Percentiles rank a stretch among this genome's conserved stretches.
Evolutionary conservation across 2,888 invertebrate genomes (phyloP).

Genomic region (Agrotis exclamationis): DNA sequence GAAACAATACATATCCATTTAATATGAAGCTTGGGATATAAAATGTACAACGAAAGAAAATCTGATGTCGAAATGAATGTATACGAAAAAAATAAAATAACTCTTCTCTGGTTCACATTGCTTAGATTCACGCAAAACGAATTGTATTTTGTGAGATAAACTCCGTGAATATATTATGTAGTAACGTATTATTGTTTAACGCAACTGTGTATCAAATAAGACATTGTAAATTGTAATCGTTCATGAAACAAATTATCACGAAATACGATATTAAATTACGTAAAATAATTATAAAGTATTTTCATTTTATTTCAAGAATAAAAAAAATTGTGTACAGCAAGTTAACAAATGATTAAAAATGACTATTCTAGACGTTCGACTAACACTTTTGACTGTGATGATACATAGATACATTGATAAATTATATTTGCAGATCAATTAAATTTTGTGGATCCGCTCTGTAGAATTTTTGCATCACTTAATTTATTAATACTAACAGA

Average conservation of each 20-base stretch:
- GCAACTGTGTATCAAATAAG: conserved; percentile 84
- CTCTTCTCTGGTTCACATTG: conserved; percentile 74
- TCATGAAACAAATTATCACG: conserved; percentile 84
- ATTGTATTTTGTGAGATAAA: conserved; percentile 79
- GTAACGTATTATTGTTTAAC: conserved; percentile 82
- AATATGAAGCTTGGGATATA: conserved; percentile 76
- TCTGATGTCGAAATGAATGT: conserved; percentile 80
- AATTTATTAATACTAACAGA: neutral
- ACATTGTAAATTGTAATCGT: conserved; percentile 88
- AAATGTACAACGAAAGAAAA: conserved; percentile 81
- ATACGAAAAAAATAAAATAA: conserved; percentile 83
- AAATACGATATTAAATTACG: conserved; percentile 86
- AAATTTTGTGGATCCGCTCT: neutral
- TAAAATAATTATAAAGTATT: conserved; percentile 75
- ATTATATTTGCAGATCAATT: neutral
- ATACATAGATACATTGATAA: neutral
- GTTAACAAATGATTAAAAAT: no score
- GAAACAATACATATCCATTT: conserved; percentile 87
- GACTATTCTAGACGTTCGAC: no score
- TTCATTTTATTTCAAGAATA: conserved; percentile 19
- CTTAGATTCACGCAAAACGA: conserved; percentile 77
- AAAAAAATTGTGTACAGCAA: neutral
- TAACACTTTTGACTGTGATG: conserved; percentile 3
- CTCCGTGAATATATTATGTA: conserved; percentile 80
- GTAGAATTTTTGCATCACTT: no score